Conservation (phyloP, 2,113 vertebrate species). For the Tonatia bakeri region DNA sequence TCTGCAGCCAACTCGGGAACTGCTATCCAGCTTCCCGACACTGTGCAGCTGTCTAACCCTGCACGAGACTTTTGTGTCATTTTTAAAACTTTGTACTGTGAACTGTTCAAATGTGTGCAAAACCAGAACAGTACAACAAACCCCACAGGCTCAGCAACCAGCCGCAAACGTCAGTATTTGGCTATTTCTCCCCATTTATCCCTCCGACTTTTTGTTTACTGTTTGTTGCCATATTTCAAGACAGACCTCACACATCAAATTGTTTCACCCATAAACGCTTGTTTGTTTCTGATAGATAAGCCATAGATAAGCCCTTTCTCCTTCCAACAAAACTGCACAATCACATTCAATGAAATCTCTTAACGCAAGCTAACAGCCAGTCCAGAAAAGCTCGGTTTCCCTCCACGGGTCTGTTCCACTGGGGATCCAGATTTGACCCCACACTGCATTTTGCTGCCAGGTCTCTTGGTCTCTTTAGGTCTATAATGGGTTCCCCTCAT, state of each 20-base stretch:
- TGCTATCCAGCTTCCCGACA: neutral
- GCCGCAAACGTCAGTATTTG: neutral
- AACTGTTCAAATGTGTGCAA: slow-evolving; percentile 25
- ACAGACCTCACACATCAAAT: neutral
- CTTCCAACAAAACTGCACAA: slow-evolving; percentile 12
- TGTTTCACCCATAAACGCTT: neutral
- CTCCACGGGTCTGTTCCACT: neutral
- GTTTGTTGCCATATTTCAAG: neutral
- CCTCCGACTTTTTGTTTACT: neutral
- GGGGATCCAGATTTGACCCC: neutral
- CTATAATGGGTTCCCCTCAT: neutral
- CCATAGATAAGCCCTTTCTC: neutral
- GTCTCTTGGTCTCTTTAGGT: neutral
- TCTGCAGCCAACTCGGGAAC: neutral
- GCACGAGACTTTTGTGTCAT: neutral
- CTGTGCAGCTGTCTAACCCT: neutral
- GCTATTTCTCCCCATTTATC: neutral
- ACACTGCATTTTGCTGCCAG: neutral
- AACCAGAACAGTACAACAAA: neutral
- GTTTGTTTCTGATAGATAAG: neutral
- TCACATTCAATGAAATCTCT: neutral
- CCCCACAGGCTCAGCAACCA: neutral
- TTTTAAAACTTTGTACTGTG: neutral
- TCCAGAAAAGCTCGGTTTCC: neutral
- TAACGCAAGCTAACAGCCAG: neutral